Conservation (phyloP, 1,140 invertebrate genomes). For the Aphis craccivora region DNA sequence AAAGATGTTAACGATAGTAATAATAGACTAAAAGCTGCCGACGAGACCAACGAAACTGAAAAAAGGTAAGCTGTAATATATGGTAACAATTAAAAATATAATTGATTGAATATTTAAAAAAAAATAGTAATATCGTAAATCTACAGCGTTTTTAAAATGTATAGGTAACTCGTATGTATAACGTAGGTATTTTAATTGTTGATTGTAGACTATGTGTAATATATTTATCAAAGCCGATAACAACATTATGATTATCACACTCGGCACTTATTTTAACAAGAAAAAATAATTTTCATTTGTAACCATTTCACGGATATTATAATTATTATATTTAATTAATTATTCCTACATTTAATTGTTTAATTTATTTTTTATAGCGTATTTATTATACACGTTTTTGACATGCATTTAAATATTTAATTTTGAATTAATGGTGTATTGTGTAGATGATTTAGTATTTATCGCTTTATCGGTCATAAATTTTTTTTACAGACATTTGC, state of each 20-base stretch:
- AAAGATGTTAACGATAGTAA: constrained; percentile 68
- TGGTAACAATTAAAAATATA: not conserved
- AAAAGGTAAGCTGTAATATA: constrained; percentile 64
- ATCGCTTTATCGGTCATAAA: not conserved
- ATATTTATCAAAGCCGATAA: not conserved
- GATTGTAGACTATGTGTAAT: not conserved
- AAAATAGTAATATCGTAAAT: not conserved
- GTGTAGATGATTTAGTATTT: not conserved
- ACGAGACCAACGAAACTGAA: constrained; percentile 65
- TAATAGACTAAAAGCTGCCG: constrained; percentile 68
- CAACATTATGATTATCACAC: not conserved
- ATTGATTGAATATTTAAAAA: not conserved
- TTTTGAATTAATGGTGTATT: not conserved
- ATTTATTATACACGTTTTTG: not conserved
- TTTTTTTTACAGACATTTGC: not conserved
- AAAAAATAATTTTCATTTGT: not conserved
- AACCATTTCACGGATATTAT: not conserved
- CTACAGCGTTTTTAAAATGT: not conserved
- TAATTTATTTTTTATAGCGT: not conserved
- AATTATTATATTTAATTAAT: constrained; percentile 8
- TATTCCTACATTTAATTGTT: not conserved
- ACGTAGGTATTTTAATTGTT: not conserved
- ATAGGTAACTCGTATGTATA: not conserved
- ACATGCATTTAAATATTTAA: not conserved
- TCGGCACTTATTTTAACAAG: not conserved